Evolutionary conservation across 2,888 invertebrate genomes (phyloP).

Genomic region (Hemithea aestivaria): DNA sequence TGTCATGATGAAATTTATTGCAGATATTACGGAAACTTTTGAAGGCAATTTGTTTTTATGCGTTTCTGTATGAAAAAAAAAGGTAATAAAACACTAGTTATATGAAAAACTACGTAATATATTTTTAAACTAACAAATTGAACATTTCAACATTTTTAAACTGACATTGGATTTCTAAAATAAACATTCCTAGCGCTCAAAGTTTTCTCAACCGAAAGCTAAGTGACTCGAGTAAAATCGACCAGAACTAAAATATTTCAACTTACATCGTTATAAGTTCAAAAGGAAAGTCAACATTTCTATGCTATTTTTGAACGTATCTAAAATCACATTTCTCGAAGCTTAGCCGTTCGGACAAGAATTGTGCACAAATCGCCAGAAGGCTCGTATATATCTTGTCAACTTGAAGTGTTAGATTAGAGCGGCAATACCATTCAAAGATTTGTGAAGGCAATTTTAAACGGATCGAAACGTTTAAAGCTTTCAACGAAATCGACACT

Average conservation of each 20-base stretch:
- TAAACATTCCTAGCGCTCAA: slow-evolving; percentile 1
- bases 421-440: slow-evolving; percentile 50
- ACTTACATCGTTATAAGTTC: slow-evolving; percentile 36
- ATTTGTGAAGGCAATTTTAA: slow-evolving; percentile 64
- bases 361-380: slow-evolving; percentile 49
- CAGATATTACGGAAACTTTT: too few relatives aligned
- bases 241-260: slow-evolving; percentile 20
- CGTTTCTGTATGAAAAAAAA: too few relatives aligned
- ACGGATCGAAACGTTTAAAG: slow-evolving; percentile 49
- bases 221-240: slow-evolving; percentile 9
- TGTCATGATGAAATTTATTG: too few relatives aligned
- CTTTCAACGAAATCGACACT: slow-evolving; percentile 30
- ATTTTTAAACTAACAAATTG: too few relatives aligned
- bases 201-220: slow-evolving; percentile 7
- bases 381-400: slow-evolving; percentile 56
- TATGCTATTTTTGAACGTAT: slow-evolving; percentile 12
- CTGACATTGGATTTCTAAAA: too few relatives aligned
- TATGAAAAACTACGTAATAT: too few relatives aligned
- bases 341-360: slow-evolving; percentile 30
- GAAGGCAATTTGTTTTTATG: too few relatives aligned
- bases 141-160: too few relatives aligned
- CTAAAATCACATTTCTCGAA: slow-evolving; percentile 30
- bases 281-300: slow-evolving; percentile 11
- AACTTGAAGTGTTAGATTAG: slow-evolving; percentile 58
- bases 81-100: too few relatives aligned